Base-by-base conservation (phyloP, 2,888 invertebrate species). In the Ectobius pallidus region DNA sequence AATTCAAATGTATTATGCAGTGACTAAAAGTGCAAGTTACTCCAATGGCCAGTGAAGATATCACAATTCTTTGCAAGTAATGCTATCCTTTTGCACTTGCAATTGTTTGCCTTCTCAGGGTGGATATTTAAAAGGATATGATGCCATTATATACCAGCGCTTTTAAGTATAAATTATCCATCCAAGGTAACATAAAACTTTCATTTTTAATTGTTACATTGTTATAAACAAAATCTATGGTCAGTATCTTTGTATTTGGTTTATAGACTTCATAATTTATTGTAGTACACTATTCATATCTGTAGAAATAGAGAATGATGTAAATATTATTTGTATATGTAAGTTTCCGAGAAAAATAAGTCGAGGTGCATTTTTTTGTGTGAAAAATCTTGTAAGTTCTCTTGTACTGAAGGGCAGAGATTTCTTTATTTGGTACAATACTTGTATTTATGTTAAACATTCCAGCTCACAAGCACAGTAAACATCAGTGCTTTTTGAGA, bases 241-340 rank as follows among this genome's bases (percentile, higher is more conserved):
- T 65, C 44, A 44, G 11, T 65, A 46, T 44, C 27, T 46, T 44
- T 65, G 65, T 44, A 65, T 65, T 46, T 65, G 27, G 65, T 65
- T 65, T 65, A 65, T 25, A 44, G 46, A n/a, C 65, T 65, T 65
- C 46, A 65, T 65, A 65, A 65, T 65, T 65, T 65, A 65, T 65
- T 65, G 65, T 46, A 65, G 65, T 25, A 3, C 27, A 27, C 27
- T 65, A 65, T 22, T 16, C 34, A 58, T 58, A 30, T 30, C 30
- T 18, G 14, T 58, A 58, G 58, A 32, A 22, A n/a, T 58, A 58
- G 58, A 58, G 3, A n/a, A 30, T 58, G 58, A 20, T 58, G 58
- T 58, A 58, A 58, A 58, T 58, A 58, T 58, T 32, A 58, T 14
- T 58, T 58, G 58, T 58, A 58, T n/a, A 58, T 14, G 58, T 58